Evolutionary conservation across 2,113 vertebrate species (phyloP), one percentile per base, ranked within the genome.

Genomic region (Clarias batrachus): DNA sequence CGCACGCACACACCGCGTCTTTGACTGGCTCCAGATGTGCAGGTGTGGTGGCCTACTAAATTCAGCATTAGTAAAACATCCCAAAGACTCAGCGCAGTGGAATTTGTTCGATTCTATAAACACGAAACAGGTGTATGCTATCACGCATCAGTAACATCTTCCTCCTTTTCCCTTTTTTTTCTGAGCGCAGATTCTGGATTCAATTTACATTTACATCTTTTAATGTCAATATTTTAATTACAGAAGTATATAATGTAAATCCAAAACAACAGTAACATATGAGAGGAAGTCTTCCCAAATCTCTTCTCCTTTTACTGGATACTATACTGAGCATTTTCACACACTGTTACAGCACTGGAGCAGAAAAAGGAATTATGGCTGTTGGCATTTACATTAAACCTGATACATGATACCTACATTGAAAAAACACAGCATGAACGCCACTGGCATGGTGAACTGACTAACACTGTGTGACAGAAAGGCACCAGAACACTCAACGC

Each of bases 11-110:
- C 41, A 60, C 30, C 25, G 1, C 65, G 8, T 57, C 52, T 21
- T 30, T 87, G 48, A 87, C 59, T 65, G 77, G n/a, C 10, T 66
- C 86, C 86, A 87, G 81, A 87, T 87, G 86, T 77, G 60, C 81
- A 87, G 81, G 86, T 87, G 81, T 83, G 70, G 66, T 71, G 66
- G 77, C 54, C 19, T 81, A 81, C 73, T 81, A 86, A 86, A 62
- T 48, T 48, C 48, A 48, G 48, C 48, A 48, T 48, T 48, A 17
- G 14, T 33, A 37, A 56, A 73, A 62, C 66, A 73, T 66, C 54
- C 52, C 85, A 86, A 52, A 86, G 85, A 86, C 54, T 73, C 85
- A 86, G 65, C 13, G 19, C 48, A 74, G 37, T 73, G 68, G 78
- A 86, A 86, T 86, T 59, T 74, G n/a, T 73, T 86, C 73, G 59